phyloP scores from a whole-genome alignment of 2,797 vertebrate species.

The Labroides dimidiatus region DNA sequence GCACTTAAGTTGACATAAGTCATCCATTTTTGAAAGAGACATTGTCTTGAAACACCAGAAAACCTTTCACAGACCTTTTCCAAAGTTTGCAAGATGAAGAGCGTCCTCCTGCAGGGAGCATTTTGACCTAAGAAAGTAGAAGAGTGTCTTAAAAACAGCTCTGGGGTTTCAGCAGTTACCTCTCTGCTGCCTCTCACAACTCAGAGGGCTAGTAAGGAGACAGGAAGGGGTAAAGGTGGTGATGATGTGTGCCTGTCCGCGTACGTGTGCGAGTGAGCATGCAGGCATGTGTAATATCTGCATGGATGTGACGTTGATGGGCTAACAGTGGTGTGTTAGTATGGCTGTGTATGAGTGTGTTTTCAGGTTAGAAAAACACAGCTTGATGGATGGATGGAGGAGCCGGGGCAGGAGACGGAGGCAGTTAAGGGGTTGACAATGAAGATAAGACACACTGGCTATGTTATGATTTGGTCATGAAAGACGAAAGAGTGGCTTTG shows the following conservation, averaged over 20 bases:
- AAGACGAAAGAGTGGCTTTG: slow-evolving; percentile 61
- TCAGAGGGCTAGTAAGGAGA: slow-evolving; percentile 27
- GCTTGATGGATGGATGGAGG: slow-evolving; percentile 63
- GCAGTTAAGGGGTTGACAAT: slow-evolving; percentile 56
- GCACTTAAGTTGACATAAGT: slow-evolving; percentile 51
- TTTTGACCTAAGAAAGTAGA: slow-evolving; percentile 54
- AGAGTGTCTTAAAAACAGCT: slow-evolving; percentile 50
- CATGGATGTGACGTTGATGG: slow-evolving; percentile 4
- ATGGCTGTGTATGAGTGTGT: background rate
- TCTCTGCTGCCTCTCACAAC: slow-evolving; percentile 29
- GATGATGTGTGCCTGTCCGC: slow-evolving; percentile 30
- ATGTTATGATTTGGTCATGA: slow-evolving; percentile 78
- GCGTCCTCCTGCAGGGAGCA: slow-evolving; percentile 37
- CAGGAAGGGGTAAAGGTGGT: slow-evolving; percentile 52
- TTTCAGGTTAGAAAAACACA: slow-evolving; percentile 61
- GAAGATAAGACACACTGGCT: slow-evolving; percentile 54
- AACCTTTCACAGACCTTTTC: slow-evolving; percentile 62
- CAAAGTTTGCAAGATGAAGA: slow-evolving; percentile 54
- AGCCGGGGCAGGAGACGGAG: slow-evolving; percentile 20
- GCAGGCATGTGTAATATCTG: slow-evolving; percentile 15
- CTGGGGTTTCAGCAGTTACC: slow-evolving; percentile 24
- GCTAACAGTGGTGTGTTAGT: background rate
- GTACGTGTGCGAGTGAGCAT: slow-evolving; percentile 3
- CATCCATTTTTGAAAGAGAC: slow-evolving; percentile 57
- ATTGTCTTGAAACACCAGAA: slow-evolving; percentile 42